These are phyloP conservation scores for Bembecia ichneumoniformis DNA, from an alignment of 2,888 invertebrate genomes.

Conservation along the genomic window DNA sequence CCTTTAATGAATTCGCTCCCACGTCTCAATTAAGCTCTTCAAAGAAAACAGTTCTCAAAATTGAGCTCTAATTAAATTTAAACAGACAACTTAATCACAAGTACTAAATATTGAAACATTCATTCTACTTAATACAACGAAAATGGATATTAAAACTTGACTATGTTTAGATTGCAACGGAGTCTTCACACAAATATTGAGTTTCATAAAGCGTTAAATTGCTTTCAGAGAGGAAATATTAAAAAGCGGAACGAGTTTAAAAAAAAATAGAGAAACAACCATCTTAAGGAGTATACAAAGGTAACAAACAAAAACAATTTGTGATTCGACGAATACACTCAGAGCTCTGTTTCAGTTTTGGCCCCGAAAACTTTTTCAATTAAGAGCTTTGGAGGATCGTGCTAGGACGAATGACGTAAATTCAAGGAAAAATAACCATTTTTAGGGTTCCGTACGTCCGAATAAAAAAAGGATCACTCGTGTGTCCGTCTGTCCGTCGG, in stretches of 20 bases:
- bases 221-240: slow-evolving; percentile 7
- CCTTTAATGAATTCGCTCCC: no score
- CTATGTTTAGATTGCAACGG: not conserved
- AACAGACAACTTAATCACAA: not conserved
- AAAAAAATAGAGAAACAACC: slow-evolving; percentile 11
- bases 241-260: slow-evolving; percentile 11
- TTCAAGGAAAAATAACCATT: slow-evolving; percentile 8
- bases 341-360: slow-evolving; percentile 25
- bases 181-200: not conserved
- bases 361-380: slow-evolving; percentile 53
- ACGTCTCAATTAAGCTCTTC: no score
- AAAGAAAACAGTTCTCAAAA: no score
- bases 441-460: no score
- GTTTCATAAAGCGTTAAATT: not conserved
- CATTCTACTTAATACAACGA: not conserved
- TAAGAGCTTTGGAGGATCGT: slow-evolving; percentile 28
- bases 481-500: no score
- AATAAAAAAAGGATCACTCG: no score
- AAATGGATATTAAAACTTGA: not conserved
- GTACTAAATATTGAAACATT: not conserved
- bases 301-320: slow-evolving; percentile 46
- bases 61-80: no score
- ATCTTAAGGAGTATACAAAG: slow-evolving; percentile 23
- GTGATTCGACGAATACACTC: slow-evolving; percentile 36
- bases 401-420: slow-evolving; percentile 17